Percentiles rank a stretch among this genome's conserved stretches.
phyloP scores from a whole-genome alignment of 2,113 vertebrate species.

The Campylomormyrus numenius region DNA sequence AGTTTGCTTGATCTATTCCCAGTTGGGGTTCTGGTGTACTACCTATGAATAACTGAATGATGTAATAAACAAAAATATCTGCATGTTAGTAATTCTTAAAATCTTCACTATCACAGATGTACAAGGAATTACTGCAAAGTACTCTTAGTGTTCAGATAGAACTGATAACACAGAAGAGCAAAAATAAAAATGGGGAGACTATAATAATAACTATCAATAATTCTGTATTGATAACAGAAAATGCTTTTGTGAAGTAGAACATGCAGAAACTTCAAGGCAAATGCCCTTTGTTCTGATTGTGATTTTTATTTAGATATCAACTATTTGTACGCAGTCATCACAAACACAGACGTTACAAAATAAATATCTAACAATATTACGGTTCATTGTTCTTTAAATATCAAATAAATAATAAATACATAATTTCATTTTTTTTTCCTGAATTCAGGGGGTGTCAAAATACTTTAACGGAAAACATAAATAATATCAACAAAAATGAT shows the following conservation, averaged over 20 bases:
- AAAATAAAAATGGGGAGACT: neutral
- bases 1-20: neutral
- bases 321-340: constrained; percentile 78
- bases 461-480: constrained; percentile 66
- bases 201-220: neutral
- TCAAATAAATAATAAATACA: constrained; percentile 85
- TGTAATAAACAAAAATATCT: neutral
- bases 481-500: constrained; percentile 58
- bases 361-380: constrained; percentile 86
- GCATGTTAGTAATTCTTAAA: neutral
- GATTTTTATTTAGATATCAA: constrained; percentile 76
- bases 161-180: neutral
- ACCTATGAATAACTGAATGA: neutral
- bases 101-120: neutral
- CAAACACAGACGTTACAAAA: constrained; percentile 81
- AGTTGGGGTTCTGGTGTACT: neutral
- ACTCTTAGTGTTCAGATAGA: neutral
- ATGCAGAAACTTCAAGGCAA: neutral
- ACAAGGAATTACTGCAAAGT: neutral
- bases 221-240: neutral
- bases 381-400: constrained; percentile 79
- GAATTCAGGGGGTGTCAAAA: constrained; percentile 73
- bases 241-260: neutral
- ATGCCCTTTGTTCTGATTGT: constrained; percentile 35
- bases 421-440: constrained; percentile 58